Evolutionary conservation across 1,140 invertebrate genomes (phyloP).

Genomic region (Saxidomus purpurata): DNA sequence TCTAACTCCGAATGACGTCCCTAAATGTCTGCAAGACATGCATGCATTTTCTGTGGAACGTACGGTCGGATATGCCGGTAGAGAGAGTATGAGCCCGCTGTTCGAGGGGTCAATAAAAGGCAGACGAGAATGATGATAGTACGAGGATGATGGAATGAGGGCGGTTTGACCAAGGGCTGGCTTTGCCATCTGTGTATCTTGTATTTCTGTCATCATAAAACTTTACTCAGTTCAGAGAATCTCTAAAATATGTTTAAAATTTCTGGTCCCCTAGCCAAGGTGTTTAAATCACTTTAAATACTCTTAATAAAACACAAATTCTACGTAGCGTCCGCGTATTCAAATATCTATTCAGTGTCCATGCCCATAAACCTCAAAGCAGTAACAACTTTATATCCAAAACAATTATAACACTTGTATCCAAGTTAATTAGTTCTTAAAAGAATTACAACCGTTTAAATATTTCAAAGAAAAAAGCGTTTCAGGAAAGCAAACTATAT

Average conservation of each 20-base stretch:
- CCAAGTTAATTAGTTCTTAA: background rate
- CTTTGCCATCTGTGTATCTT: background rate
- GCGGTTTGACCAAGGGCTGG: background rate
- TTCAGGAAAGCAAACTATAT: background rate
- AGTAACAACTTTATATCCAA: no score
- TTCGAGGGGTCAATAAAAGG: conserved; percentile 10
- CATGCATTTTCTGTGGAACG: background rate
- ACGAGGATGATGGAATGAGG: background rate
- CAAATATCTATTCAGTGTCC: no score
- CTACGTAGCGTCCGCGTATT: no score
- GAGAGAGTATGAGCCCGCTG: background rate
- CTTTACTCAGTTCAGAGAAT: background rate
- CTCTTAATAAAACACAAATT: no score
- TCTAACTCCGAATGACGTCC: background rate
- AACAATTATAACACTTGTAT: no score
- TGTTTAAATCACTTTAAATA: no score
- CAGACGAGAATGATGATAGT: background rate
- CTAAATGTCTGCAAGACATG: background rate
- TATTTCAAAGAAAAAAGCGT: background rate
- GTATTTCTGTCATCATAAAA: background rate
- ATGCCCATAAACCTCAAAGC: no score
- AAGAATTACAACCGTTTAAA: background rate
- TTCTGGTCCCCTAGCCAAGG: no score
- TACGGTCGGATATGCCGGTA: background rate
- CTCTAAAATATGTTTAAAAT: background rate